Evolutionary conservation across 1,140 invertebrate species (phyloP).

Genomic region (Lamellibrachia luymesi): DNA sequence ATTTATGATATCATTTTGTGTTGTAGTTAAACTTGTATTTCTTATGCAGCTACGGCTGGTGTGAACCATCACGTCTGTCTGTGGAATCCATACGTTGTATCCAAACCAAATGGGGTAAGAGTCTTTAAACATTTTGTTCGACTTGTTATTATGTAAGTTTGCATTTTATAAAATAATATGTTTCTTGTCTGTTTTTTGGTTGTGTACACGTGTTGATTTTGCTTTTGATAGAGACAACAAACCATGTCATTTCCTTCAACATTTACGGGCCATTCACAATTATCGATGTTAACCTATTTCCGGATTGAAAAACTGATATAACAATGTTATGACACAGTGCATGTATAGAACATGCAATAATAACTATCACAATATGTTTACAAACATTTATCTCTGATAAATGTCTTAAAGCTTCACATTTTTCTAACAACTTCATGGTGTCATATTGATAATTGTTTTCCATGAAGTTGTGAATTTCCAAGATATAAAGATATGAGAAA

Average conservation of each 20-base stretch:
- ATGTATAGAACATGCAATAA: too few relatives aligned
- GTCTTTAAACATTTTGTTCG: not conserved
- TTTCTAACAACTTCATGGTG: too few relatives aligned
- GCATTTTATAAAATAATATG: not conserved
- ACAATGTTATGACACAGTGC: too few relatives aligned
- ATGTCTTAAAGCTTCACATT: too few relatives aligned
- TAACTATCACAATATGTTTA: too few relatives aligned
- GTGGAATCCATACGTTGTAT: conserved; percentile 58
- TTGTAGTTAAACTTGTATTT: conserved; percentile 9
- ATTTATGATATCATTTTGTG: not conserved
- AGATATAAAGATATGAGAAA: too few relatives aligned
- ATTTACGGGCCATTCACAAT: too few relatives aligned
- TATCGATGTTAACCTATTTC: too few relatives aligned
- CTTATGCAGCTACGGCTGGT: conserved; percentile 51
- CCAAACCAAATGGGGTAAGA: conserved; percentile 55
- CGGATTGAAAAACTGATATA: too few relatives aligned
- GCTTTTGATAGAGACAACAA: not conserved
- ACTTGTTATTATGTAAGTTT: not conserved
- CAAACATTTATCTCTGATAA: too few relatives aligned
- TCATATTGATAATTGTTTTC: too few relatives aligned
- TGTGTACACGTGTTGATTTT: not conserved
- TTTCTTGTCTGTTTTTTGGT: not conserved
- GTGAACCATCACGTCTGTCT: conserved; percentile 55
- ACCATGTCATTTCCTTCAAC: not conserved
- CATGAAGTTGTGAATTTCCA: too few relatives aligned